Evolutionary conservation across 2,797 vertebrate genomes (phyloP).

Genomic region (Thamnophis elegans): DNA sequence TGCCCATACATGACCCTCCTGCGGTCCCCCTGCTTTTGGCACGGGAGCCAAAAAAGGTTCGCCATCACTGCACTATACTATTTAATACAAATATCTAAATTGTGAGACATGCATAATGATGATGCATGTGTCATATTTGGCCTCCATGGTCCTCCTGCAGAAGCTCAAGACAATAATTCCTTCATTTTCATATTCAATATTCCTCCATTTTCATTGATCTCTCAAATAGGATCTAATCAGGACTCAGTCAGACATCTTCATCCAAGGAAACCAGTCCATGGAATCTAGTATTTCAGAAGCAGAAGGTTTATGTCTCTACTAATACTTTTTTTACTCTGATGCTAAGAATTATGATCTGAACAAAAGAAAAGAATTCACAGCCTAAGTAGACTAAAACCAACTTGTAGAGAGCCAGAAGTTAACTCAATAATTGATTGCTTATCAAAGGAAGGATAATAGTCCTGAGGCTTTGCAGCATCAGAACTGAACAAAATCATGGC

Average conservation of each 20-base stretch:
- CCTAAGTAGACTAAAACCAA: neutral
- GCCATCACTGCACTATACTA: neutral
- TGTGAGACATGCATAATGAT: neutral
- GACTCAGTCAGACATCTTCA: neutral
- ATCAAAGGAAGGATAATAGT: neutral
- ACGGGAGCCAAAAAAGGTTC: too few species aligned
- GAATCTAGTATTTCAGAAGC: neutral
- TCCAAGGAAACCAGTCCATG: neutral
- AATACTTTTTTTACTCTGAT: neutral
- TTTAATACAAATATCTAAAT: neutral
- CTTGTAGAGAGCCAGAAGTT: neutral
- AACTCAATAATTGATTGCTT: neutral
- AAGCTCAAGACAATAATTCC: neutral
- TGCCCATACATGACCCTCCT: too few species aligned
- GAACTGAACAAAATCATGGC: neutral
- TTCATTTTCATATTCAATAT: neutral
- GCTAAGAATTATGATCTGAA: neutral
- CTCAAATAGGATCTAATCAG: neutral
- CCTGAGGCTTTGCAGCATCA: neutral
- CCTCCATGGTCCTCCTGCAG: neutral
- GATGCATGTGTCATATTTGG: neutral
- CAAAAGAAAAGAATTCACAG: neutral
- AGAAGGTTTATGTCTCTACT: neutral
- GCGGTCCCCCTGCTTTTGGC: too few species aligned
- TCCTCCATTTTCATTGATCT: neutral